phyloP scores from a whole-genome alignment of 23 tunicate species.

The Clavelina lepadiformis region DNA sequence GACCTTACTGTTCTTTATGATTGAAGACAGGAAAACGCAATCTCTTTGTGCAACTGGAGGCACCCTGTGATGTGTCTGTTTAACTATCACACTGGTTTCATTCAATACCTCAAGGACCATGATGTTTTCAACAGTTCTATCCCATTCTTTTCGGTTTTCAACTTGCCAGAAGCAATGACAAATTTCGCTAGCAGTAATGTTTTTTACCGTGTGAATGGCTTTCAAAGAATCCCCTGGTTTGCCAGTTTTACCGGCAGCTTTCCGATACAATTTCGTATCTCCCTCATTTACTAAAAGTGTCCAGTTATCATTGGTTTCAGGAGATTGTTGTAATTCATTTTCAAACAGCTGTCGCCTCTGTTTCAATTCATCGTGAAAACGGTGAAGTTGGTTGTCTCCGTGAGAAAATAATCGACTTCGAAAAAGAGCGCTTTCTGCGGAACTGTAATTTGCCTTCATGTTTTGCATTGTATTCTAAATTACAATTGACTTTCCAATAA shows the following conservation, averaged over 20 bases:
- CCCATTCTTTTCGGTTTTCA: conserved; percentile 60
- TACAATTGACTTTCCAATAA: no score
- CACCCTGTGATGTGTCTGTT: conserved; percentile 65
- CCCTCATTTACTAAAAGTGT: conserved; percentile 66
- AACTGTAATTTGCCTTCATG: no score
- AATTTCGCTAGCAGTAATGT: conserved; percentile 57
- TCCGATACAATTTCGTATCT: conserved; percentile 39
- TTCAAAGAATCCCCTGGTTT: conserved; percentile 49
- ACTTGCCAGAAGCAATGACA: conserved; percentile 77
- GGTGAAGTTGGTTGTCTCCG: no score
- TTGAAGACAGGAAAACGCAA: conserved; percentile 40
- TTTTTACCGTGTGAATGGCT: conserved; percentile 38
- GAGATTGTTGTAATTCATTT: conserved; percentile 17
- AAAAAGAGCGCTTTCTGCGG: no score
- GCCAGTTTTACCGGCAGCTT: conserved; percentile 42
- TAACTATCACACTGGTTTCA: conserved; percentile 34
- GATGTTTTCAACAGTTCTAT: conserved; percentile 34
- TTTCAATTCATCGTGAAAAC: no score
- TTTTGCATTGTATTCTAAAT: no score
- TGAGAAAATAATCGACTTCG: no score
- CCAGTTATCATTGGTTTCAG: conserved; percentile 26
- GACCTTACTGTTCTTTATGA: conserved; percentile 17
- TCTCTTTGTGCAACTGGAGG: conserved; percentile 74
- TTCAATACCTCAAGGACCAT: conserved; percentile 45
- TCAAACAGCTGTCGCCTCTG: no score